phyloP scores from a whole-genome alignment of 2,797 vertebrate species.

The Tapirus indicus region DNA sequence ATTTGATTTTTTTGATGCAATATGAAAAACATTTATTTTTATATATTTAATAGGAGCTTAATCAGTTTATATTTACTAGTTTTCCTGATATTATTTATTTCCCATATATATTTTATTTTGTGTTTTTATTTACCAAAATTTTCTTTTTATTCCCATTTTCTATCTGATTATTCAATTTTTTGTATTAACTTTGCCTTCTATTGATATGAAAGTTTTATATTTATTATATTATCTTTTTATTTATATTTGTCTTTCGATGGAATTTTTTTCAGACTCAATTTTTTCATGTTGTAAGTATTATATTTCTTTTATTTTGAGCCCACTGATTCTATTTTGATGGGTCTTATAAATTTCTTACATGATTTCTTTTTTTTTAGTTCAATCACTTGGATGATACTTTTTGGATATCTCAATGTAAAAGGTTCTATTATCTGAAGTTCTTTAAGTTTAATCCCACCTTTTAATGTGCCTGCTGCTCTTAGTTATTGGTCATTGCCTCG shows the following conservation, averaged over 20 bases:
- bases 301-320: neutral
- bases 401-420: neutral
- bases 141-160: neutral
- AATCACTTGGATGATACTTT: neutral
- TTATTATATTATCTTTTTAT: neutral
- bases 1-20: neutral
- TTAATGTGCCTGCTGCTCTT: neutral
- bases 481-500: accelerated
- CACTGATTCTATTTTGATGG: neutral
- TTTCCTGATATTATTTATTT: neutral
- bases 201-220: neutral
- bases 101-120: neutral
- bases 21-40: neutral
- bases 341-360: neutral
- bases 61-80: neutral
- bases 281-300: neutral
- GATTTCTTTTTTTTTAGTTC: neutral
- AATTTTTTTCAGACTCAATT: neutral
- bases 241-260: neutral
- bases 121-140: neutral
- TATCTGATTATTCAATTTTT: neutral
- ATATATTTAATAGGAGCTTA: neutral
- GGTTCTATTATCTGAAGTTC: neutral
- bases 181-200: neutral
- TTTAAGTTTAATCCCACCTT: neutral